Evolutionary conservation across 2,888 invertebrate genomes (phyloP), one percentile per base, ranked within the genome.

Genomic region (Tinea pellionella): DNA sequence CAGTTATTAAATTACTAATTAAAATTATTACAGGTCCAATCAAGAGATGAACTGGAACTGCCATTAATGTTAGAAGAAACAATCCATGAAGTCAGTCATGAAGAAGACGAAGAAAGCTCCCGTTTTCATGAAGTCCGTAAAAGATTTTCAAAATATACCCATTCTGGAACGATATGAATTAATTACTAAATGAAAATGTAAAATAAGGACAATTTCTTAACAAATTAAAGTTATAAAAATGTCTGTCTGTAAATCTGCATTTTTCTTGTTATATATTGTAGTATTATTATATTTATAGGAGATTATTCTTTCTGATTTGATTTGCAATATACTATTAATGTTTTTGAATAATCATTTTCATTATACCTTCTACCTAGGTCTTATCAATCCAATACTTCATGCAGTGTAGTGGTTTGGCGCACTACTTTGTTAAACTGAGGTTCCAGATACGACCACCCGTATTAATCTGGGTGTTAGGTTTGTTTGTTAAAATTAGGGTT

Each of bases 81-180:
- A 51, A 80, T 85, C 63, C 78, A 80, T 67, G 87, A 86, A 74
- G 75, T 75, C 2, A 80, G 78, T 61, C 76, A 80, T 64, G 80
- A 85, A 65, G 84, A 84, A 64, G 84, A 85, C 63, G 57, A 57
- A 32, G 77, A 81, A 51, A 79, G 75, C 66, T 67, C 73, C 12
- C 70, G 68, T 18, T 75, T 73, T 65, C 70, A 67, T 63, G 75
- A 75, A 62, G 59, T 72, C 8, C 70, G 68, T 63, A 79, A 72
- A 69, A 73, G 71, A 63, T 72, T 71, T 65, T 72, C 78, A 12
- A 80, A 78, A 61, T 82, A 77, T 68, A 66, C 74, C 15, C 78
- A 81, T 66, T 74, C 83, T 65, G 77, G 81, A 63, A 86, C 86
- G 65, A 65, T 83, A 60, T 57, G 32, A 57, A 57, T 18, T 12